Evolutionary conservation across 2,797 vertebrate species (phyloP), one percentile per base, ranked within the genome.

Genomic region (Chromobotia macracanthus): DNA sequence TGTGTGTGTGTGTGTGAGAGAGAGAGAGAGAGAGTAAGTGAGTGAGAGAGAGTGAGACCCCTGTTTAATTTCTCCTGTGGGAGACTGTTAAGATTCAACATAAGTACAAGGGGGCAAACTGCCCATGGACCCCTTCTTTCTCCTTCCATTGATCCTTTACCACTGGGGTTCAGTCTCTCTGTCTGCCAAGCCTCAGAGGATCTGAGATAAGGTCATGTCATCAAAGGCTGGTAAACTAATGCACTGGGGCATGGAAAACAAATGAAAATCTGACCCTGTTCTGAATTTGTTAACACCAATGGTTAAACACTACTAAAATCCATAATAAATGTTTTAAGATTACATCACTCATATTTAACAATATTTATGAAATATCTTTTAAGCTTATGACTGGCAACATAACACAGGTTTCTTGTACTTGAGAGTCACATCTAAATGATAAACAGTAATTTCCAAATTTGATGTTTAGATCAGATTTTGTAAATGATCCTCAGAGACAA

Each of bases 121-220:
- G 31, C 25, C 3, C 2, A 23, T 18, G 1, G 11, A 31, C 8
- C 38, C 51, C 23, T 3, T 48, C 28, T 77, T 41, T 67, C 48
- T 61, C 25, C n/a, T 38, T 67, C 48, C 75, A 61, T 70, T 69
- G 55, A 61, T 77, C 28, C 55, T n/a, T 51, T 44, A 77, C 65
- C 41, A 60, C 18, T 31, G 7, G 12, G 5, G 64, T 76, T 46
- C 51, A 76, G 19, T 46, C 23, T 76, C 10, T 76, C 64, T 38
- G 25, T 19, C 8, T 16, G 18, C 58, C 10, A n/a, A 60, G 13
- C 41, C 44, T 21, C 18, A 56, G 64, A 60, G 41, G 53, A 15
- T 46, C 38, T 58, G 58, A 50, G 25, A 50, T 69, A 50, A 77
- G 75, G 25, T 69, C 12, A 67, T 76, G 51, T 46, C 3, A 76